phyloP scores from a whole-genome alignment of 2,113 vertebrate genomes.

The Antechinus stuartii region DNA sequence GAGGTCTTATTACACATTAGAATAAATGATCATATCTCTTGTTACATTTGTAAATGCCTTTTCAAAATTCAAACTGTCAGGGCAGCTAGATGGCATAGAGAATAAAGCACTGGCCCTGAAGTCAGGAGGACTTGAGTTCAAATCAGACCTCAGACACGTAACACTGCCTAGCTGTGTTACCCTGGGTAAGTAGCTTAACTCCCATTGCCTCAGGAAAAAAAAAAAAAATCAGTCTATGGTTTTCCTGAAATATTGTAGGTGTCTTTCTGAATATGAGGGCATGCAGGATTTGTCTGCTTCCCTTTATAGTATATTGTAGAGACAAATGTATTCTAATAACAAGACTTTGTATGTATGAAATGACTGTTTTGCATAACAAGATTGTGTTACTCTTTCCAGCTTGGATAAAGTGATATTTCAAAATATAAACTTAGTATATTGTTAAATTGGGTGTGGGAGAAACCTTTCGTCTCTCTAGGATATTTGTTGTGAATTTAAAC shows the following conservation, averaged over 20 bases:
- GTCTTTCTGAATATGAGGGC: slow-evolving; percentile 37
- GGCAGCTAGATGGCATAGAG: no score
- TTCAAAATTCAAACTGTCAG: not conserved
- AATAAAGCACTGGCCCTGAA: no score
- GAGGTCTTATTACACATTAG: slow-evolving; percentile 27
- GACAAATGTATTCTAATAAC: slow-evolving; percentile 64
- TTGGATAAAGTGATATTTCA: slow-evolving; percentile 74
- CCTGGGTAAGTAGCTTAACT: no score
- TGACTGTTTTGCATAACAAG: slow-evolving; percentile 67
- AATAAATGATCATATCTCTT: slow-evolving; percentile 10
- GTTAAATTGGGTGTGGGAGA: slow-evolving; percentile 74
- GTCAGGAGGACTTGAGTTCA: no score
- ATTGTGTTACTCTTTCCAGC: slow-evolving; percentile 70
- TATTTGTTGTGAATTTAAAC: slow-evolving; percentile 79
- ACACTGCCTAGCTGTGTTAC: no score
- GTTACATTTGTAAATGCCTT: slow-evolving; percentile 36
- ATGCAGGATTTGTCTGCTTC: slow-evolving; percentile 21
- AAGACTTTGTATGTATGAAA: slow-evolving; percentile 55
- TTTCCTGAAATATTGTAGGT: slow-evolving; percentile 42
- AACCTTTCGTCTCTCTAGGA: slow-evolving; percentile 66
- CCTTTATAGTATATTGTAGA: slow-evolving; percentile 35
- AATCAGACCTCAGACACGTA: no score
- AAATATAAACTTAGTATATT: slow-evolving; percentile 73
- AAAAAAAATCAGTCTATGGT: not conserved
- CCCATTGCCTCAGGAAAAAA: no score